Evolutionary conservation across 2,888 invertebrate genomes (phyloP).

Genomic region (Diploptera punctata): DNA sequence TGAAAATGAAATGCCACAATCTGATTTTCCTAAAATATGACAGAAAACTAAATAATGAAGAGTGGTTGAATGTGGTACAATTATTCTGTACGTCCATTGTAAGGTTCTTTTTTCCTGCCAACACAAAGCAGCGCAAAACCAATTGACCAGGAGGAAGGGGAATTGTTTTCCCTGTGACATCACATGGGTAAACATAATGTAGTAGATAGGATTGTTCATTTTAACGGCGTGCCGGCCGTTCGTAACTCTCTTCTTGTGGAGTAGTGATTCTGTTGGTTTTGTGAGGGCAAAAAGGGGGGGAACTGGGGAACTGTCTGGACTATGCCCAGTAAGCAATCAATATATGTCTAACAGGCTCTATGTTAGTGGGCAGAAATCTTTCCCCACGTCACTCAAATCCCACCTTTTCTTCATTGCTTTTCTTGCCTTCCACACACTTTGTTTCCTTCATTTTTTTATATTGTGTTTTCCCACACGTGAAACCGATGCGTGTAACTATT

Average conservation of each 20-base stretch:
- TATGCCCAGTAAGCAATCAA: constrained; percentile 22
- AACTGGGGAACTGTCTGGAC: constrained; percentile 23
- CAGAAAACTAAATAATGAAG: no score
- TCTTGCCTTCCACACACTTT: background rate
- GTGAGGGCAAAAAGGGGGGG: constrained; percentile 7
- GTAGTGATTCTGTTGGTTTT: background rate
- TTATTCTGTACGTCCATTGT: no score
- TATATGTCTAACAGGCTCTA: constrained; percentile 8
- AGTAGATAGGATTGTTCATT: constrained; percentile 1
- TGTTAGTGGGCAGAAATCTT: background rate
- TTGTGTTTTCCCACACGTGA: constrained; percentile 4
- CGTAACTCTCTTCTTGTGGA: constrained; percentile 10
- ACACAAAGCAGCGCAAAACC: background rate
- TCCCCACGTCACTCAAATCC: background rate
- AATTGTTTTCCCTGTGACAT: background rate
- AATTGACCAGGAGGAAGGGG: background rate
- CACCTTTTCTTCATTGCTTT: background rate
- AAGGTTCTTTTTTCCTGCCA: no score
- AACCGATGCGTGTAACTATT: no score
- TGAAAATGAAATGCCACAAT: no score
- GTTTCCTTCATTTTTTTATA: background rate
- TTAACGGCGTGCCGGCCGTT: constrained; percentile 1
- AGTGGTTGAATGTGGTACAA: no score
- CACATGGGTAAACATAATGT: background rate
- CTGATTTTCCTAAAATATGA: no score